Base-by-base conservation (phyloP, 2,888 invertebrate genomes). In the Calephelis perditalis region DNA sequence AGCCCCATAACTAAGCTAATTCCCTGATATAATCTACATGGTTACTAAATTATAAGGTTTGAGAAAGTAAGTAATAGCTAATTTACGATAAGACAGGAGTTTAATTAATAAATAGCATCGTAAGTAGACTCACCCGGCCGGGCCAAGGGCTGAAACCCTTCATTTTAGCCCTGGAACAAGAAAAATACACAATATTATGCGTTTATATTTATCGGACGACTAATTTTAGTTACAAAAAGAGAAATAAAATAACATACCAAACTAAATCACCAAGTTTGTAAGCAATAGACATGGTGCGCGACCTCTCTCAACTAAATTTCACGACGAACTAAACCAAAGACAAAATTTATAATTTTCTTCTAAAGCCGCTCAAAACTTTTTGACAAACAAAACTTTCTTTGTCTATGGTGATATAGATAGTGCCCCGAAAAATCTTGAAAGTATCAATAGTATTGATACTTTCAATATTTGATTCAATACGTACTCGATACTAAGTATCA, bases 101-200 rank as follows among this genome's bases (percentile, higher is more conserved):
- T 11, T 44, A 47, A 37, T 9, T 47, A 56, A 8, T 7, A 56
- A 36, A 60, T 60, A 68, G 66, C 73, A 74, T 68, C 71, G 73
- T 77, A 76, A 77, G 75, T 77, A 83, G 81, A 94, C 96, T 95
- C 94, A 98, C 98, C 94, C 96, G 96, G 89, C 97, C 98, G 67
- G 98, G 98, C 98, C 98, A 98, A 68, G 97, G 96, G 71, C 97
- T 96, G 91, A 97, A 98, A 73, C 97, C 97, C 92, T 97, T 98
- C 97, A 98, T 97, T 93, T 98, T 98, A 63, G 98, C 98, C 98
- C 98, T 98, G 93, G 78, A 90, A 90, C 88, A 89, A 89, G 78
- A 63, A 74, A 68, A 57, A 58, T 43, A 60, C 15, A 15, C 8
- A 37, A 11, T 60, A 47, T 46, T 35, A 26, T n/a, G 40, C 56